Conservation (phyloP, 2,797 vertebrate species). For the Rhabdophis nuchalis region DNA sequence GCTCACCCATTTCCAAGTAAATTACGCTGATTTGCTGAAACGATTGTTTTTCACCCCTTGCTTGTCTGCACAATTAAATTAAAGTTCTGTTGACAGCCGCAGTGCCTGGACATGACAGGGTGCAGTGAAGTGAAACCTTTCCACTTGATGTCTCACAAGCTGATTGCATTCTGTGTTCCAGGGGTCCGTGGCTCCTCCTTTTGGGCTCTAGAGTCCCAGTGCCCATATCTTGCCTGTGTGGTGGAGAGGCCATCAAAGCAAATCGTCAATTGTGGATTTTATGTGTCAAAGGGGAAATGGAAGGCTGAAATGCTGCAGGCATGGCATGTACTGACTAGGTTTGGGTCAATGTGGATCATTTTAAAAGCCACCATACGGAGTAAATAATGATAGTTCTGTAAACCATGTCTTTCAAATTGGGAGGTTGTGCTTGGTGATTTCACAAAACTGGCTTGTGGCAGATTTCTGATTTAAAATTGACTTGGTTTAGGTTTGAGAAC, state of each 20-base stretch:
- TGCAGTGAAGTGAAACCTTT: constrained; percentile 25
- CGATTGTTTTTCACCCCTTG: constrained; percentile 10
- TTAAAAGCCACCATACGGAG: neutral
- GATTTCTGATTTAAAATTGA: neutral
- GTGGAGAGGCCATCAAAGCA: neutral
- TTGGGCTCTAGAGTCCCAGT: neutral
- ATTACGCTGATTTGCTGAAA: neutral
- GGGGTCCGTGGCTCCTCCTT: neutral
- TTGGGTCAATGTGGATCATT: neutral
- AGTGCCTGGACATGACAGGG: constrained; percentile 22
- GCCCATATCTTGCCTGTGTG: neutral
- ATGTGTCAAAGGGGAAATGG: neutral
- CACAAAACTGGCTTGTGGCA: neutral
- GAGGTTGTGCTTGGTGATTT: neutral
- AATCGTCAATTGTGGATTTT: neutral
- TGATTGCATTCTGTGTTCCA: constrained; percentile 19
- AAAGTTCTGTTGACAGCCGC: constrained; percentile 32
- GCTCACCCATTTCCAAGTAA: accelerated
- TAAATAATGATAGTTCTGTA: neutral
- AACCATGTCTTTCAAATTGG: neutral
- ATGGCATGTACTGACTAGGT: neutral
- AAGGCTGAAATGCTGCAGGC: neutral
- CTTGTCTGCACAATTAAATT: constrained; percentile 36
- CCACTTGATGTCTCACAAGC: neutral
- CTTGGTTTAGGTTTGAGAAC: neutral